phyloP scores from a whole-genome alignment of 2,888 invertebrate genomes.

The Stenodera caucasica region DNA sequence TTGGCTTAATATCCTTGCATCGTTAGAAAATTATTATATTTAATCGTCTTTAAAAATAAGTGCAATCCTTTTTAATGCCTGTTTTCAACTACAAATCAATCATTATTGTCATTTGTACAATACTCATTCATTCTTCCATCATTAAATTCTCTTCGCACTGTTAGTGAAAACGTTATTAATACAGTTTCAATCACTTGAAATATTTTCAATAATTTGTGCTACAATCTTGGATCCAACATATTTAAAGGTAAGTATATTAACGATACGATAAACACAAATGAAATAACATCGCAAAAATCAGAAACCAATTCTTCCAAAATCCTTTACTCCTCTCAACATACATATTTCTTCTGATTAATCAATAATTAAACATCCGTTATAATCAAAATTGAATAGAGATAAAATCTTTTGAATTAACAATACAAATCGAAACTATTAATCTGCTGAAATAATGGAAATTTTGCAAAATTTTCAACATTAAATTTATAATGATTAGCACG shows the following conservation, averaged over 20 bases:
- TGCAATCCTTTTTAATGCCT: conserved; percentile 51
- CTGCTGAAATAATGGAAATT: neutral
- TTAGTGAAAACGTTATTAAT: conserved; percentile 44
- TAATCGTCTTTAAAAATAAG: conserved; percentile 51
- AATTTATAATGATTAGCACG: conserved; percentile 37
- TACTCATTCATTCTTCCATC: conserved; percentile 39
- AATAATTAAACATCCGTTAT: too few relatives aligned
- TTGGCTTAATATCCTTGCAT: conserved; percentile 54
- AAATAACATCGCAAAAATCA: neutral
- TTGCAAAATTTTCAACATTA: conserved; percentile 18
- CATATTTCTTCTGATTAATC: too few relatives aligned
- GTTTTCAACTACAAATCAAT: conserved; percentile 42
- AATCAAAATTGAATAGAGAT: too few relatives aligned
- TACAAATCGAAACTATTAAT: neutral
- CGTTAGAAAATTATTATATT: conserved; percentile 51
- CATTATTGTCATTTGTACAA: conserved; percentile 41
- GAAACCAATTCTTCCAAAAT: conserved; percentile 8
- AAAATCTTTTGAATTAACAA: neutral
- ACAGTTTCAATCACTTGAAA: conserved; percentile 39
- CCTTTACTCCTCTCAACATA: too few relatives aligned
- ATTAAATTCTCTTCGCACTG: conserved; percentile 40
- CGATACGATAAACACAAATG: neutral
- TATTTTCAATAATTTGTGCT: conserved; percentile 39
- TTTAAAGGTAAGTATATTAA: conserved; percentile 35
- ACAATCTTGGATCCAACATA: conserved; percentile 37